phyloP scores from a whole-genome alignment of 2,888 invertebrate species.

The Pollenia amentaria region DNA sequence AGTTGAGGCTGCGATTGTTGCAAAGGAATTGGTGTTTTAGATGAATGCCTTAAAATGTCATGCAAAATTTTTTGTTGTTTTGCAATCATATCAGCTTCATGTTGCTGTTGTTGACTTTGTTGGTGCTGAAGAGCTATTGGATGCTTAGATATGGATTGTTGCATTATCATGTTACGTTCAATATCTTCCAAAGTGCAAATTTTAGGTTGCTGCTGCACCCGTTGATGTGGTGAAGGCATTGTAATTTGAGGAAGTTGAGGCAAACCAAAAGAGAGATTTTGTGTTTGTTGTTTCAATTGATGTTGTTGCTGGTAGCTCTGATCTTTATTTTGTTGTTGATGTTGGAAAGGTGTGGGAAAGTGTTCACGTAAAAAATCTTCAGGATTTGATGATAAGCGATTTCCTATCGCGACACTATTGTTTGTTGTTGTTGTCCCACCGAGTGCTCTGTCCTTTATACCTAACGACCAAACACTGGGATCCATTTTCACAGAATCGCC shows the following conservation, averaged over 20 bases:
- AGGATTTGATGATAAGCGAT: constrained; percentile 74
- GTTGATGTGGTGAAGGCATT: constrained; percentile 5
- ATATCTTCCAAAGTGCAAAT: constrained; percentile 84
- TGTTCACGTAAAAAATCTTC: constrained; percentile 80
- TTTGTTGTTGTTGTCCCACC: constrained; percentile 21
- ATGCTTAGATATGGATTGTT: constrained; percentile 81
- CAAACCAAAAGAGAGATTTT: constrained; percentile 77
- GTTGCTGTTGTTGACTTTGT: constrained; percentile 74
- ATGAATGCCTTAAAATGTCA: constrained; percentile 75
- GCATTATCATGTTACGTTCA: constrained; percentile 83
- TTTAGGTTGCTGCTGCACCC: constrained; percentile 77
- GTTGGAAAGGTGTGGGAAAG: constrained; percentile 80
- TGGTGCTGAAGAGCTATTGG: constrained; percentile 76
- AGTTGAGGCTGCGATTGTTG: constrained; percentile 70
- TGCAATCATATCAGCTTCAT: constrained; percentile 76
- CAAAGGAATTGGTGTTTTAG: constrained; percentile 75
- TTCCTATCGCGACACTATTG: constrained; percentile 55
- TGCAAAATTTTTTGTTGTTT: constrained; percentile 75
- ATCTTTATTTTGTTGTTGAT: constrained; percentile 65
- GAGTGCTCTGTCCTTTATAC: constrained; percentile 77
- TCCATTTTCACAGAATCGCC: constrained; percentile 79
- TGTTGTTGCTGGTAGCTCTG: constrained; percentile 18
- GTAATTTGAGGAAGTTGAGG: constrained; percentile 74
- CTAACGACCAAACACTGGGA: constrained; percentile 85
- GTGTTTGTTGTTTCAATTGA: constrained; percentile 69